phyloP scores from a whole-genome alignment of 2,888 invertebrate genomes.

The Dolomedes plantarius region DNA sequence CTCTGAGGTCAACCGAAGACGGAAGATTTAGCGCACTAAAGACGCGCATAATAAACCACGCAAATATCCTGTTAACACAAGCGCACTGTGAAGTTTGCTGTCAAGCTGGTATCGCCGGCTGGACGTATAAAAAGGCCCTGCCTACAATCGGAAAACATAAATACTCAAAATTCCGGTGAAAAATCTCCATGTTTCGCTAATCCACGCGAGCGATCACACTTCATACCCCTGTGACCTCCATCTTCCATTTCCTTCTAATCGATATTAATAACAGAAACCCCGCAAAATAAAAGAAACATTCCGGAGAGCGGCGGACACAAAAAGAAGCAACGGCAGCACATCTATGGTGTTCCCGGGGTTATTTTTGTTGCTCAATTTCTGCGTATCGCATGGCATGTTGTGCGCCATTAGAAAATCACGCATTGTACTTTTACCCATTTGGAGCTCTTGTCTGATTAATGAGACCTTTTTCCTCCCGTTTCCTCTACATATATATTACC shows the following conservation, averaged over 20 bases:
- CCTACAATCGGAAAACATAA: no score
- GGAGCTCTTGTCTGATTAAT: slow-evolving; percentile 50
- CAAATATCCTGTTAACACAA: no score
- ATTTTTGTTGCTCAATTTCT: slow-evolving; percentile 63
- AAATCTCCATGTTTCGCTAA: no score
- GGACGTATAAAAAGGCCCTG: no score
- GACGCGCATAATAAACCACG: no score
- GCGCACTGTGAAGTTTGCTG: no score
- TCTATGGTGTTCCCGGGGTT: not conserved
- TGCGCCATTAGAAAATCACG: slow-evolving; percentile 65
- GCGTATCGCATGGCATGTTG: slow-evolving; percentile 53
- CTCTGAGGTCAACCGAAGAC: no score
- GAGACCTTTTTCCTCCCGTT: slow-evolving; percentile 37
- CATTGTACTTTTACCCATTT: slow-evolving; percentile 31
- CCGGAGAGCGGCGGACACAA: not conserved
- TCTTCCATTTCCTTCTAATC: slow-evolving; percentile 13
- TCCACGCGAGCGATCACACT: not conserved
- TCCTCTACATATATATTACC: slow-evolving; percentile 51
- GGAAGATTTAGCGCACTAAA: no score
- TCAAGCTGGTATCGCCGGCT: no score
- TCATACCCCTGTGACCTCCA: not conserved
- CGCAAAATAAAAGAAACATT: not conserved
- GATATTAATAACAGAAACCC: slow-evolving; percentile 53
- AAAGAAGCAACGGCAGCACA: not conserved
- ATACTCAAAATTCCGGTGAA: no score